Evolutionary conservation across 2,797 vertebrate genomes (phyloP), one percentile per base, ranked within the genome.

Genomic region (Bryconaethiops microstoma): DNA sequence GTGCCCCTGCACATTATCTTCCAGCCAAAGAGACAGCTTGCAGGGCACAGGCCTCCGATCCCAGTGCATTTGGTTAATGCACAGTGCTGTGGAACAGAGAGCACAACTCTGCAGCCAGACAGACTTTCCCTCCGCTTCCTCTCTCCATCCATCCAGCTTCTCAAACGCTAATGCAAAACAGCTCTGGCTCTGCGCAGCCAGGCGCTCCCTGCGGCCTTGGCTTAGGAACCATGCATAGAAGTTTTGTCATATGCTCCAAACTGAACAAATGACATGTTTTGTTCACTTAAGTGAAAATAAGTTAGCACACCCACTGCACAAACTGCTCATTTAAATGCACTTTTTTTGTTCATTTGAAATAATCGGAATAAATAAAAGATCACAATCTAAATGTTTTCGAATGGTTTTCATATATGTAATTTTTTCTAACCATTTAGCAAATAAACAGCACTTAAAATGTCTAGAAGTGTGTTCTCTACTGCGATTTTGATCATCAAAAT

Each of bases 1-100:
- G 84, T 54, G 83, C 79, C 87, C 86, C 54, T 84, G 87, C 88
- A 73, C 62, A 76, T 91, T 77, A 89, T 91, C 88, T 87, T 59
- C 80, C 76, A 87, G 92, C 92, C 91, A 90, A 91, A 86, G 82
- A 91, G 92, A 92, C 92, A 92, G 92, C 91, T 94, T 92, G 92
- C 60, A 83, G 90, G 88, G 86, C 86, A 50, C 85, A 88, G 91
- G 92, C 89, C 91, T 89, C 87, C 90, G 91, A 90, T 93, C 92
- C 88, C 89, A 87, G 87, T 88, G 89, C 90, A 93, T 93, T 92
- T 91, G 90, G 91, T 93, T 93, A 93, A 91, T 91, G 90, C 88
- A 88, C 88, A 89, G 88, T 90, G 90, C 87, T 84, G 88, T 91
- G 87, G 90, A 92, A 91, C 82, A 83, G 80, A 84, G 90, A 74